These are phyloP conservation scores for Pammene fasciana DNA, from an alignment of 2,888 invertebrate genomes.

Conservation along the genomic window DNA sequence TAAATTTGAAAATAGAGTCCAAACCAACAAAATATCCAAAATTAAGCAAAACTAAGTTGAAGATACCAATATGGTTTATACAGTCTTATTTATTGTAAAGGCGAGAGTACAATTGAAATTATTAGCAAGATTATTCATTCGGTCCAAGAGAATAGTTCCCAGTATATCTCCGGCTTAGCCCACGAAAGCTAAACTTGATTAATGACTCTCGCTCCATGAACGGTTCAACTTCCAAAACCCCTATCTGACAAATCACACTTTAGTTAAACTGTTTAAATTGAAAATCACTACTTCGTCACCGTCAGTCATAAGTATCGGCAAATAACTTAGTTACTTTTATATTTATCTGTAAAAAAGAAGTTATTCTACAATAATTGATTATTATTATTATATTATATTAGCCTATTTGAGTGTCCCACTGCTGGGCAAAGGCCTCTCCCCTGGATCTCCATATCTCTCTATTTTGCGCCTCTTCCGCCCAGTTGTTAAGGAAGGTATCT, in stretches of 20 bases:
- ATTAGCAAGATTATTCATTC: not conserved
- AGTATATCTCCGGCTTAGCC: constrained; percentile 30
- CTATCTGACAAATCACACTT: constrained; percentile 36
- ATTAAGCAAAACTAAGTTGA: not conserved
- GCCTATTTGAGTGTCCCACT: no score
- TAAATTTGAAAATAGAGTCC: no score
- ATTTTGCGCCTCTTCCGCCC: no score
- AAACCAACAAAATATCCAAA: not conserved
- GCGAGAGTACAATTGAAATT: not conserved
- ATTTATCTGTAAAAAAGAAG: no score
- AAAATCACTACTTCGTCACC: constrained; percentile 1
- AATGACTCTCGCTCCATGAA: constrained; percentile 42
- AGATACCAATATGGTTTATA: not conserved
- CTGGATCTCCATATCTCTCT: no score
- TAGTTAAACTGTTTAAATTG: constrained; percentile 33
- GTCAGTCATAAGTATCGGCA: not conserved
- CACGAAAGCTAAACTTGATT: constrained; percentile 47
- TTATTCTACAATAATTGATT: no score
- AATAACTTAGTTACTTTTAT: no score
- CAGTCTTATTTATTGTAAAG: no score
- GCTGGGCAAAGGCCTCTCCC: no score
- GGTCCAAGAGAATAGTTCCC: not conserved
- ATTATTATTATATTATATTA: no score
- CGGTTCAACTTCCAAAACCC: constrained; percentile 29
- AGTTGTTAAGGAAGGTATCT: no score